Conservation (phyloP, 2,113 vertebrate species). For the Crotalus tigris region DNA sequence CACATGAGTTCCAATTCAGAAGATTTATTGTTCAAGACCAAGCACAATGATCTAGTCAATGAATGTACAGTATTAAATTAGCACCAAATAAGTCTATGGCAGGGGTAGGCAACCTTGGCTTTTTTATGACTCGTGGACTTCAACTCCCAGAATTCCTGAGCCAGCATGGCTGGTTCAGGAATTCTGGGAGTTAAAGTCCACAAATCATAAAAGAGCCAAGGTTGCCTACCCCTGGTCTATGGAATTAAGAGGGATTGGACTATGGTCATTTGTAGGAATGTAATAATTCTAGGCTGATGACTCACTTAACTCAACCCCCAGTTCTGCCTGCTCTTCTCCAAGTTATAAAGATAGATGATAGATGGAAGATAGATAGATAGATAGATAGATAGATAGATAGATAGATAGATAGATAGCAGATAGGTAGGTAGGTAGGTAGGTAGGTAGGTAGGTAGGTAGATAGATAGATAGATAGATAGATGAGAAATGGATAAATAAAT, state of each 20-base stretch:
- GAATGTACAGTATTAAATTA: background rate
- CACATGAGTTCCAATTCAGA: too few relatives aligned
- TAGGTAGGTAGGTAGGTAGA: background rate
- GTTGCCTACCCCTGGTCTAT: background rate
- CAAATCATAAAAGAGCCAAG: too few relatives aligned
- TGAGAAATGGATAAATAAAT: background rate
- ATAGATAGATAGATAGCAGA: too few relatives aligned
- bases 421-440: too few relatives aligned
- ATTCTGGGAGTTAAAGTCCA: too few relatives aligned
- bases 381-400: background rate
- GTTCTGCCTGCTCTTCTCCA: background rate
- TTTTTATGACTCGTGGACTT: too few relatives aligned
- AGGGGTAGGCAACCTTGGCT: too few relatives aligned
- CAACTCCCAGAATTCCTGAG: too few relatives aligned
- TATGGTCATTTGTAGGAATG: background rate
- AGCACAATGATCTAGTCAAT: background rate
- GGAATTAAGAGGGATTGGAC: background rate
- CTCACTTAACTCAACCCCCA: background rate
- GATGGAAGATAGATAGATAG: too few relatives aligned
- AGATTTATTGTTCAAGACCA: background rate
- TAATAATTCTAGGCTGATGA: background rate
- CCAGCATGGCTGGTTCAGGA: too few relatives aligned
- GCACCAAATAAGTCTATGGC: background rate
- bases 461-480: background rate
- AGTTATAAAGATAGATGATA: too few relatives aligned